A percentile compares a stretch with the other conserved stretches of the same genome.
These are phyloP conservation scores for Pollenia griseotomentosa DNA, from an alignment of 2,888 invertebrate species.

Conservation along the genomic window DNA sequence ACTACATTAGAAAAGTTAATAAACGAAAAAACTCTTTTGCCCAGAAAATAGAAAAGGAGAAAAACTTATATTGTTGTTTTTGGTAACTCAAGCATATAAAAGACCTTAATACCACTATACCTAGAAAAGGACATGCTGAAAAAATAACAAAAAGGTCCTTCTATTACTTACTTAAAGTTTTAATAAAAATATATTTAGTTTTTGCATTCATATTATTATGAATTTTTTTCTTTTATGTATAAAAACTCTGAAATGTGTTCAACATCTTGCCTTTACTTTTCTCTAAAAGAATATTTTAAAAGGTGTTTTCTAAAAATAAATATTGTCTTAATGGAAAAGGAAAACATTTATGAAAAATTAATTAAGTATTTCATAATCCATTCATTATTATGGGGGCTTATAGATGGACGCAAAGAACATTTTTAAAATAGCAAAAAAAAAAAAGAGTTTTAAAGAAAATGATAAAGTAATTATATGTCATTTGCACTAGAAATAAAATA, in stretches of 20 bases:
- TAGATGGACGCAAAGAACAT: no score
- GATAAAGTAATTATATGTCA: no score
- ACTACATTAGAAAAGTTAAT: slow-evolving; percentile 58
- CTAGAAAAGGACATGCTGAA: slow-evolving; percentile 8
- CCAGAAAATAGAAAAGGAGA: slow-evolving; percentile 22
- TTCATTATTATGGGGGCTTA: no score
- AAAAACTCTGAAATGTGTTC: not conserved
- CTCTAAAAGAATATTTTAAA: not conserved
- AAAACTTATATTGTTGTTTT: slow-evolving; percentile 45
- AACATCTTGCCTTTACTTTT: not conserved
- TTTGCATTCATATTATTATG: not conserved
- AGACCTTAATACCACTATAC: slow-evolving; percentile 51
- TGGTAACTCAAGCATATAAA: slow-evolving; percentile 61
- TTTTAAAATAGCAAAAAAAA: no score
- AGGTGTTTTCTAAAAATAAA: not conserved
- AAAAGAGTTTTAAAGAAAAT: no score
- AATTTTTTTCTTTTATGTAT: not conserved
- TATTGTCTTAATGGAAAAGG: no score
- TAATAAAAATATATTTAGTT: slow-evolving; percentile 35
- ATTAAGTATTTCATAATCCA: no score
- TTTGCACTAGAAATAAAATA: no score
- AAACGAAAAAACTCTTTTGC: slow-evolving; percentile 14
- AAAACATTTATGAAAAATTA: no score
- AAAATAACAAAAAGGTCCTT: slow-evolving; percentile 13
- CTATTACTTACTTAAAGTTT: slow-evolving; percentile 36